Evolutionary conservation across 2,888 invertebrate genomes (phyloP), one percentile per base, ranked within the genome.

Genomic region (Phoenoteleia sp.): DNA sequence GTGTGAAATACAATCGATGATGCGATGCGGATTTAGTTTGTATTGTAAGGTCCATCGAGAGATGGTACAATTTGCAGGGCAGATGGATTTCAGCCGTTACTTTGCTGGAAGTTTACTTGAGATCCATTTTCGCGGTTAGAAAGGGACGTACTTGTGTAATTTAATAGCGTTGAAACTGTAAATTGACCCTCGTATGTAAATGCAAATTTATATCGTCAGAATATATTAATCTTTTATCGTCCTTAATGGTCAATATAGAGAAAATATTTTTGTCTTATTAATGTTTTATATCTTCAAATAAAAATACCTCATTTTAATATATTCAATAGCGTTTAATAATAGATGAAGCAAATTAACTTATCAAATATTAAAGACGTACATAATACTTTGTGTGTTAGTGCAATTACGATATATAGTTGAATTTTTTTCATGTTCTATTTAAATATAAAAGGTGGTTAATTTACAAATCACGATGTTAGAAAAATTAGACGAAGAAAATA

Each of bases 1-100:
- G 84, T 87, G 87, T 91, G 91, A 91, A 93, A 92, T 90, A 91
- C 91, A 92, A 93, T 93, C 92, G 89, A 84, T 86, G 87, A 88
- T 87, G 89, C 88, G 91, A 90, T 90, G 85, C 89, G 89, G 91
- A 92, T 92, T 92, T 91, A 91, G 91, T 91, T 89, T 84, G 88
- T 87, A 90, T 92, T 90, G 90, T 90, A 90, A 89, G 90, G 88
- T 88, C 86, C 87, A 88, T 86, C 87, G 83, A 81, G 87, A 87
- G 79, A 86, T 89, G 90, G 91, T 90, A 89, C 89, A 87, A 87
- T 71, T 88, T 87, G 89, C 87, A 81, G 91, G 87, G 90, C 92
- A 92, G 92, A 91, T 92, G 92, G 92, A 92, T 92, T 92, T 88
- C 90, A 89, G 88, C 66, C 81, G 74, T 74, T 74, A 58, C 60